A percentile compares a stretch with the other conserved stretches of the same genome.
Conservation (phyloP, 2,113 vertebrate species). For the Gadus chalcogrammus region DNA sequence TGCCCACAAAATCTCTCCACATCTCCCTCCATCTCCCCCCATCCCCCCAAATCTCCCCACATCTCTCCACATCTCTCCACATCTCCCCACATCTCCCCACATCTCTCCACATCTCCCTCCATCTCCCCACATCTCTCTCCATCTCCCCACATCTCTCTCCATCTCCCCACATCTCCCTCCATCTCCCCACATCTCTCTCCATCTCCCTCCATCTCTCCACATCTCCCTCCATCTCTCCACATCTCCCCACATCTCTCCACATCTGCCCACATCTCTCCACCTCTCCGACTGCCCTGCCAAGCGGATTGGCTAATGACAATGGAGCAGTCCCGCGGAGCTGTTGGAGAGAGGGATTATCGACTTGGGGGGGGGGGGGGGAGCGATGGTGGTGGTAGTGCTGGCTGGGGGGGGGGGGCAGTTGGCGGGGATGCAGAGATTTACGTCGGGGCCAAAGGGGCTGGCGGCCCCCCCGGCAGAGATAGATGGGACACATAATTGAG, state of each 20-base stretch:
- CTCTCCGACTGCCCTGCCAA: slow-evolving; percentile 37
- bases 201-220: no score
- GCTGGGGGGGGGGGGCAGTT: neutral
- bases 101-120: no score
- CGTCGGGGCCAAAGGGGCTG: slow-evolving; percentile 63
- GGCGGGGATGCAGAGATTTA: slow-evolving; percentile 62
- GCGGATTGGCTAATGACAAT: slow-evolving; percentile 65
- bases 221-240: no score
- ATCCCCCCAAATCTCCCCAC: neutral
- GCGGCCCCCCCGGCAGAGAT: slow-evolving; percentile 55
- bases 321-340: slow-evolving; percentile 54
- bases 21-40: slow-evolving; percentile 48
- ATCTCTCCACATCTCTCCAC: no score
- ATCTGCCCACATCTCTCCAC: neutral
- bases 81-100: no score
- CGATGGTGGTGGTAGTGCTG: no score
- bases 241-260: slow-evolving; percentile 8
- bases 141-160: no score
- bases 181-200: no score
- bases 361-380: slow-evolving; percentile 31
- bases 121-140: no score
- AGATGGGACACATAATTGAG: slow-evolving; percentile 73
- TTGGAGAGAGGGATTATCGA: slow-evolving; percentile 73
- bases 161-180: no score
- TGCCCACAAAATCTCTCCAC: neutral